Conservation (phyloP, 2,888 invertebrate genomes). For the Norana najaformis region DNA sequence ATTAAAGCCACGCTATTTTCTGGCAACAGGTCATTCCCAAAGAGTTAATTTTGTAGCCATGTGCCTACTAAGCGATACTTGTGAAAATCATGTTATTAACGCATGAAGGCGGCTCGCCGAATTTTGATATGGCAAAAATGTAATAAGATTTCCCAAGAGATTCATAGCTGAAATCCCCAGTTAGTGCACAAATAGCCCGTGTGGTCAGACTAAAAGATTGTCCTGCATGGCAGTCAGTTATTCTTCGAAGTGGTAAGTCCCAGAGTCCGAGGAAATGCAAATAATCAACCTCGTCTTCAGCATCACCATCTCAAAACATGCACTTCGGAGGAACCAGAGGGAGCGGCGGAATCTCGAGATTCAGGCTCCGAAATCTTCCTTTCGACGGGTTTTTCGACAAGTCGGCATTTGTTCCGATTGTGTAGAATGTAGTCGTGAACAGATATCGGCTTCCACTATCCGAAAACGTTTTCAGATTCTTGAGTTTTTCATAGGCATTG, state of each 20-base stretch:
- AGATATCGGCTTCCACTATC: conserved; percentile 36
- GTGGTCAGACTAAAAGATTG: too few relatives aligned
- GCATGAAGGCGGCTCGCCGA: too few relatives aligned
- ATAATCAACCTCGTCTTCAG: neutral
- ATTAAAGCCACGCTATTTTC: too few relatives aligned
- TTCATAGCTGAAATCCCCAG: neutral
- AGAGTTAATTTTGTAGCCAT: too few relatives aligned
- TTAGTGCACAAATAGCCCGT: neutral
- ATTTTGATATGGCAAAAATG: too few relatives aligned
- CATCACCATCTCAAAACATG: conserved; percentile 42
- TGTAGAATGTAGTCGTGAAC: conserved; percentile 42
- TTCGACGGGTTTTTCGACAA: conserved; percentile 38
- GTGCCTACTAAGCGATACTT: too few relatives aligned
- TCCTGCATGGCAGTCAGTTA: conserved; percentile 37
- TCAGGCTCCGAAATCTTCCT: conserved; percentile 41
- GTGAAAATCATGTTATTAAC: too few relatives aligned
- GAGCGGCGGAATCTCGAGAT: conserved; percentile 44
- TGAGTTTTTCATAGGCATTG: too few relatives aligned
- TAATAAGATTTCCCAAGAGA: neutral
- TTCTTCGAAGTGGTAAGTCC: conserved; percentile 40
- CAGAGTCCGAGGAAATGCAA: conserved; percentile 43
- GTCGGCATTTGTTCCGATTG: conserved; percentile 33
- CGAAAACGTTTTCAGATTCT: conserved; percentile 40
- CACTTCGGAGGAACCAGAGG: conserved; percentile 43
- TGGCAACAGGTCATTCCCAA: too few relatives aligned